These are phyloP conservation scores for Meloidogyne hapla DNA, from an alignment of 1,140 invertebrate species.

Conservation along the genomic window DNA sequence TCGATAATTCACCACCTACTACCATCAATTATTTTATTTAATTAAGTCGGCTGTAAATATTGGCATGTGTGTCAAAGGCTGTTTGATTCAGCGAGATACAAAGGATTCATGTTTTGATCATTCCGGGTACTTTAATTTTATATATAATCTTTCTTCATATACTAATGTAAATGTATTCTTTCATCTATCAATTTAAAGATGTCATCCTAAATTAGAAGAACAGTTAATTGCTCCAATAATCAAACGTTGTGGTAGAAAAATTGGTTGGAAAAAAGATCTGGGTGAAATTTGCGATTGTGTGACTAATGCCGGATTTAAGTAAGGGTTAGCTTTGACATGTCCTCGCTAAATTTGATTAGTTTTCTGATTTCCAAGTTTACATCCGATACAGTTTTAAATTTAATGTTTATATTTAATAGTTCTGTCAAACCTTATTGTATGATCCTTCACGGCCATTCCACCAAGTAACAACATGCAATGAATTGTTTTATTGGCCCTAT, in stretches of 20 bases:
- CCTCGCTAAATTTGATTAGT: too few species aligned
- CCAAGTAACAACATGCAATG: neutral
- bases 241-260: conserved; percentile 20
- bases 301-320: conserved; percentile 7
- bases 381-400: too few species aligned
- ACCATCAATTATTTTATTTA: neutral
- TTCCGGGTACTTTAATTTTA: neutral
- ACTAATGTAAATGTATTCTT: neutral
- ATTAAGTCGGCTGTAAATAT: neutral
- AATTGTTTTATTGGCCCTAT: too few species aligned
- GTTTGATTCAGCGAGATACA: neutral
- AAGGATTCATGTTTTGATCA: neutral
- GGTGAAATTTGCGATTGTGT: conserved; percentile 17
- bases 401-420: neutral
- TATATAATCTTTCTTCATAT: too few species aligned
- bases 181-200: conserved; percentile 1
- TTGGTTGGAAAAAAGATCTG: conserved; percentile 15
- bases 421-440: neutral
- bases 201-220: conserved; percentile 23
- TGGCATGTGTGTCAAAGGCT: neutral
- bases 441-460: neutral
- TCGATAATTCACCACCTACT: too few species aligned
- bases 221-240: conserved; percentile 14
- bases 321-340: neutral
- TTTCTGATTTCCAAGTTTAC: too few species aligned